Evolutionary conservation across 1,140 invertebrate genomes (phyloP), one percentile per base, ranked within the genome.

Genomic region (Diabrotica virgifera): DNA sequence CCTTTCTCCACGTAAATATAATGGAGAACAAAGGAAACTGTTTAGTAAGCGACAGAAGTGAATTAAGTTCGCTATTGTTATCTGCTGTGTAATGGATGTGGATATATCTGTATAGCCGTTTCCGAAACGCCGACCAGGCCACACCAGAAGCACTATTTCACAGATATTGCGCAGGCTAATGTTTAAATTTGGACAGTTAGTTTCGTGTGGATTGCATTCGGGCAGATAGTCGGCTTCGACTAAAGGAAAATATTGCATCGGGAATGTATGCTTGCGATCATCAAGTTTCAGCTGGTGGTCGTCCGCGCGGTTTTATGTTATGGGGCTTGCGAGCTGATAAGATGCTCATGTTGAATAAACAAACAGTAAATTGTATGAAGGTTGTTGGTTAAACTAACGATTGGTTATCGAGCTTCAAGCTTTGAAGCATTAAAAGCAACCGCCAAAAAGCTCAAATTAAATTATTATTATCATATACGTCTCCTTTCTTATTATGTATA

Each of bases 1-100:
- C 64, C 13, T 37, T 55, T 57, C 37, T 54, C 36, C 62, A 50
- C 57, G 62, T 66, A 66, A 66, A 62, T 65, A 65, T 59, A 56
- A 56, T 58, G 9, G 60, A 50, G 64, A 66, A 70, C 68, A 70
- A 70, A 70, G 68, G 68, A 70, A 70, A 70, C 68, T 66, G 68
- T 67, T 67, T 67, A 65, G 68, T 65, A 63, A 62, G 62, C 68
- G 64, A 70, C 65, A 70, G 59, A 66, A 70, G 52, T 70, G 63
- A 70, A 70, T 70, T 70, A 70, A 70, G 66, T 61, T 57, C 36
- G 68, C 65, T 59, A 70, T 70, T 70, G 68, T 70, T 70, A 70
- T 70, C 68, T 70, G 59, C 13, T 59, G 53, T 59, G 68, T 70
- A 70, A 70, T 66, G 68, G 68, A 70, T 70, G 68, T 67, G 65